Evolutionary conservation across 2,113 vertebrate genomes (phyloP).

Genomic region (Hipposideros armiger): DNA sequence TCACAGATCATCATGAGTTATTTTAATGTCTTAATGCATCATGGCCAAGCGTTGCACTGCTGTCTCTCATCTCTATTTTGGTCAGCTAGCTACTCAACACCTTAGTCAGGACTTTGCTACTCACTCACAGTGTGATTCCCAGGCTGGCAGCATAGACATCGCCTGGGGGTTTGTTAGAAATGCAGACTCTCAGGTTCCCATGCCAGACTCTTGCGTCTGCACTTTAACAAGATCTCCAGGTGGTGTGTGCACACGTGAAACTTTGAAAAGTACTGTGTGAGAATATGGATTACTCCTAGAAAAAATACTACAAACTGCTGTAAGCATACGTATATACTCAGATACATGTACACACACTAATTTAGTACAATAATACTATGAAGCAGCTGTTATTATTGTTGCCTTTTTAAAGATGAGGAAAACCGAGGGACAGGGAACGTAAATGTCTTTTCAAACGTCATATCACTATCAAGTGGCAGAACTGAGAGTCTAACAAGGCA

Average conservation of each 20-base stretch:
- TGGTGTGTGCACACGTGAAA: not conserved
- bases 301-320: not conserved
- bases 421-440: not conserved
- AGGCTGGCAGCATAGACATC: not conserved
- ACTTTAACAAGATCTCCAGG: not conserved
- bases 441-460: not conserved
- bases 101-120: not conserved
- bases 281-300: not conserved
- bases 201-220: not conserved
- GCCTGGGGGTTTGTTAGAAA: not conserved
- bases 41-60: not conserved
- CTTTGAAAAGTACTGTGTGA: not conserved
- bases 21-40: not conserved
- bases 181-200: not conserved
- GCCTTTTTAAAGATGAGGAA: not conserved
- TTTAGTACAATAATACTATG: not conserved
- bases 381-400: not conserved
- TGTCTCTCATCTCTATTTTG: not conserved
- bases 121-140: not conserved
- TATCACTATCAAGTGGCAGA: not conserved
- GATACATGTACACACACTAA: not conserved
- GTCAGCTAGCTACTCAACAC: not conserved
- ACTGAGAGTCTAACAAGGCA: not conserved
- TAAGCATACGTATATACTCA: not conserved
- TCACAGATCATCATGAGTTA: not conserved